These are phyloP conservation scores for Drosophila peninsularis DNA, from an alignment of 2,888 invertebrate species.

Conservation along the genomic window DNA sequence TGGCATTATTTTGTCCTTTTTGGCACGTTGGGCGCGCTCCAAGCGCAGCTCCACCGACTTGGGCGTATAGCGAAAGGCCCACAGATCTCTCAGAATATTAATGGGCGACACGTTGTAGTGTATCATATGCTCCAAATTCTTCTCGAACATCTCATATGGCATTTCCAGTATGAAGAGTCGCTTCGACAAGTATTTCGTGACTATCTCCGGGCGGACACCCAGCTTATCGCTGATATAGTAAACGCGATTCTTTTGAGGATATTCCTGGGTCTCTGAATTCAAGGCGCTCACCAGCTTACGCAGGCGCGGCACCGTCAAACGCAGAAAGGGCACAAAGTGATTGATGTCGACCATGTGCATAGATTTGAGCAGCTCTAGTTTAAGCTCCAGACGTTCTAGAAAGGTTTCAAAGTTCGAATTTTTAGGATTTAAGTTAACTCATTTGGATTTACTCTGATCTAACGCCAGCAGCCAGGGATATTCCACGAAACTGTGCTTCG, in stretches of 20 bases:
- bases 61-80: conserved; percentile 88
- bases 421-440: too few species aligned
- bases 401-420: not conserved
- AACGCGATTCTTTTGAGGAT: conserved; percentile 86
- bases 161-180: conserved; percentile 86
- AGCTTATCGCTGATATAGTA: conserved; percentile 86
- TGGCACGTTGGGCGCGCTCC: conserved; percentile 85
- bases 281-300: conserved; percentile 64
- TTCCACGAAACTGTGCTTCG: conserved; percentile 75
- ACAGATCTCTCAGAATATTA: conserved; percentile 87
- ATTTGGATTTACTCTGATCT: conserved; percentile 65
- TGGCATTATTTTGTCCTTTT: conserved; percentile 86
- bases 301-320: conserved; percentile 83
- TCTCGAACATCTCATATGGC: conserved; percentile 86
- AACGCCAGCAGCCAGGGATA: conserved; percentile 83
- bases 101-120: conserved; percentile 86
- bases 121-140: conserved; percentile 86
- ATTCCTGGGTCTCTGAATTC: conserved; percentile 84
- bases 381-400: conserved; percentile 79
- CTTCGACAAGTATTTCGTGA: conserved; percentile 85
- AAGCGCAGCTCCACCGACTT: conserved; percentile 86
- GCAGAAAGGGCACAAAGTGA: conserved; percentile 86
- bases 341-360: conserved; percentile 85
- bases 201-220: conserved; percentile 84
- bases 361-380: conserved; percentile 83